Conservation (phyloP, 2,113 vertebrate genomes). For the Cepphus grylle region DNA sequence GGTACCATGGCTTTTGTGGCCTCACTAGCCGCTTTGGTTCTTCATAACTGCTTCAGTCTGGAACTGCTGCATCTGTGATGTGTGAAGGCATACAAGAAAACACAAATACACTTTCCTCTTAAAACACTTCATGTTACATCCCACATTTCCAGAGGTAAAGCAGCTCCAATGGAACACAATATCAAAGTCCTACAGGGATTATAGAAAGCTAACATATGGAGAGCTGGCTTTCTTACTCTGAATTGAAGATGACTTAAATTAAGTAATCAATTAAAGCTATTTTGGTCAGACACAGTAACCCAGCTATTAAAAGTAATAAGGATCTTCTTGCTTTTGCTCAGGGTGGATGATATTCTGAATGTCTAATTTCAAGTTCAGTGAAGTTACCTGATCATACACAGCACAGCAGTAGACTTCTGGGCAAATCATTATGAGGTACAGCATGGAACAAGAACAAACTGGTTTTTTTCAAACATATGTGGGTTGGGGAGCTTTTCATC, state of each 20-base stretch:
- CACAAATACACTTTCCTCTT: neutral
- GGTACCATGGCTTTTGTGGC: neutral
- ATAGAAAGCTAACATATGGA: neutral
- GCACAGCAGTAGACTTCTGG: neutral
- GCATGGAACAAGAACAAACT: neutral
- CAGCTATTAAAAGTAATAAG: neutral
- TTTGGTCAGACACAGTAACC: neutral
- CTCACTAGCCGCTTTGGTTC: neutral
- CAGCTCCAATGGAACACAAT: neutral
- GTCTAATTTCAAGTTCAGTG: neutral
- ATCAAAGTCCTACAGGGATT: neutral
- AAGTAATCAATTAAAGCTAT: neutral
- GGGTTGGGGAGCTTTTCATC: neutral
- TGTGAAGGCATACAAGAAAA: neutral
- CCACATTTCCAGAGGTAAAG: neutral
- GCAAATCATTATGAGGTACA: neutral
- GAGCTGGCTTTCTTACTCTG: neutral
- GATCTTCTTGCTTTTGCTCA: neutral
- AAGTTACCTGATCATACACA: neutral
- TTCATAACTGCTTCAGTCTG: neutral
- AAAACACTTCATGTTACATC: neutral
- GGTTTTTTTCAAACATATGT: neutral
- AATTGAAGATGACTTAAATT: neutral
- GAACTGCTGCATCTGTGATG: neutral
- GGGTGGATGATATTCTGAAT: neutral